Conservation (phyloP, 2,888 invertebrate species). For the Rhagophthalmus giganteus region DNA sequence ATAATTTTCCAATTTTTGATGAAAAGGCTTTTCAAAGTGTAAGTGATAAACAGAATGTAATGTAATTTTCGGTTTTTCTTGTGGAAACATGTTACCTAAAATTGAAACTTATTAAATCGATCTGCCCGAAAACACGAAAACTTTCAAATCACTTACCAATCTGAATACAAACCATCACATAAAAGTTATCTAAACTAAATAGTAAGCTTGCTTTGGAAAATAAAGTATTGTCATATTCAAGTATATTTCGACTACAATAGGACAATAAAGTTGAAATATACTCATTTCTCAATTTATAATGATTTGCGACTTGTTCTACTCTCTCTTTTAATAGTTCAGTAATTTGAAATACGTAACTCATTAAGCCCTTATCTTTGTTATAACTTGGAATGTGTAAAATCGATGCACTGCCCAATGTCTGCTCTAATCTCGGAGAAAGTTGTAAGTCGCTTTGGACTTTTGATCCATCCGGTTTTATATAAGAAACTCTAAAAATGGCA, state of each 20-base stretch:
- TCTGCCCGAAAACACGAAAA: neutral
- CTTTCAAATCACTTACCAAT: constrained; percentile 52
- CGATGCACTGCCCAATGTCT: constrained; percentile 53
- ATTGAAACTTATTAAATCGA: too few species aligned
- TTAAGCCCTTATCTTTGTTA: constrained; percentile 51
- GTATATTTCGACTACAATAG: constrained; percentile 52
- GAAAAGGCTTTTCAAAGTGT: constrained; percentile 39
- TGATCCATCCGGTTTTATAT: constrained; percentile 49
- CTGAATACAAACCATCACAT: constrained; percentile 64
- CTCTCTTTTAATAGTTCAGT: constrained; percentile 60
- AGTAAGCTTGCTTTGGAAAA: constrained; percentile 61
- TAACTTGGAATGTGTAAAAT: constrained; percentile 56
- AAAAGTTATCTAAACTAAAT: constrained; percentile 65
- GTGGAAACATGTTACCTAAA: constrained; percentile 58
- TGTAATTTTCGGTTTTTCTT: constrained; percentile 59
- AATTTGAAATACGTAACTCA: constrained; percentile 63
- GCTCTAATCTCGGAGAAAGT: constrained; percentile 59
- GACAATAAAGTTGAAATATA: constrained; percentile 55
- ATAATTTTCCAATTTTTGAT: constrained; percentile 38
- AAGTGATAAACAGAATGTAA: constrained; percentile 63
- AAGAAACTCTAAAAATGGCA: constrained; percentile 43
- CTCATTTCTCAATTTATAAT: constrained; percentile 55
- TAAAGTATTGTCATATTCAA: constrained; percentile 58
- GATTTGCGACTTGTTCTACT: constrained; percentile 48
- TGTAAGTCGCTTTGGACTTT: constrained; percentile 55